Evolutionary conservation across 2,113 vertebrate species (phyloP).

Genomic region (Caloenas nicobarica): DNA sequence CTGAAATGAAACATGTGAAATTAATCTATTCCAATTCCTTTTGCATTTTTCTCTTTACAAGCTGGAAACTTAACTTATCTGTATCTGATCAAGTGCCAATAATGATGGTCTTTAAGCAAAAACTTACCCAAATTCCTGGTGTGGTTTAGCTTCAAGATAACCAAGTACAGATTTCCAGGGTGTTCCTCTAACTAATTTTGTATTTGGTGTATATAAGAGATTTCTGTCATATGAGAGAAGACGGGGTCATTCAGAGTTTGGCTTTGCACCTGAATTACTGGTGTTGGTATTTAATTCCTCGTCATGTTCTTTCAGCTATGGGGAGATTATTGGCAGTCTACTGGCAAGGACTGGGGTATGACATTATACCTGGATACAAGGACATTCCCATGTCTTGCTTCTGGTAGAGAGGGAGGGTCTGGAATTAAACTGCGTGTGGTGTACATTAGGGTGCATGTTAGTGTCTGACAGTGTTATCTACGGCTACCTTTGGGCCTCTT

Average conservation of each 20-base stretch:
- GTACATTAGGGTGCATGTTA: background rate
- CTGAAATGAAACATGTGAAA: conserved; percentile 72
- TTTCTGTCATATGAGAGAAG: background rate
- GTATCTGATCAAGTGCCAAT: conserved; percentile 73
- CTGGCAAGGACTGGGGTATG: background rate
- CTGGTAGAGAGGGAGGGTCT: background rate
- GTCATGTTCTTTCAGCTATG: background rate
- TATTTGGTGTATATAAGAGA: background rate
- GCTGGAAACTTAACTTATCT: conserved; percentile 66
- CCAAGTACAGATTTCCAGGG: conserved; percentile 60
- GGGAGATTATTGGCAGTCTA: background rate
- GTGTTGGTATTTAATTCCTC: background rate
- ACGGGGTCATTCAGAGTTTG: conserved; percentile 19
- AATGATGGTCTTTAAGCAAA: conserved; percentile 40
- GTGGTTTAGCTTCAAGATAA: conserved; percentile 67
- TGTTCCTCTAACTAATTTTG: conserved; percentile 10
- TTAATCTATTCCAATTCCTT: conserved; percentile 71
- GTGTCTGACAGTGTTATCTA: background rate
- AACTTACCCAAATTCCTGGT: conserved; percentile 55
- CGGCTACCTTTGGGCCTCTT: background rate
- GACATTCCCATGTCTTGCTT: background rate
- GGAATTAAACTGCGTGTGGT: background rate
- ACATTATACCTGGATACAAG: background rate
- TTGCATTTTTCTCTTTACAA: conserved; percentile 53
- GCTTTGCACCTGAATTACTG: background rate